phyloP scores from a whole-genome alignment of 1,140 invertebrate genomes.

The Cotesia vestalis region DNA sequence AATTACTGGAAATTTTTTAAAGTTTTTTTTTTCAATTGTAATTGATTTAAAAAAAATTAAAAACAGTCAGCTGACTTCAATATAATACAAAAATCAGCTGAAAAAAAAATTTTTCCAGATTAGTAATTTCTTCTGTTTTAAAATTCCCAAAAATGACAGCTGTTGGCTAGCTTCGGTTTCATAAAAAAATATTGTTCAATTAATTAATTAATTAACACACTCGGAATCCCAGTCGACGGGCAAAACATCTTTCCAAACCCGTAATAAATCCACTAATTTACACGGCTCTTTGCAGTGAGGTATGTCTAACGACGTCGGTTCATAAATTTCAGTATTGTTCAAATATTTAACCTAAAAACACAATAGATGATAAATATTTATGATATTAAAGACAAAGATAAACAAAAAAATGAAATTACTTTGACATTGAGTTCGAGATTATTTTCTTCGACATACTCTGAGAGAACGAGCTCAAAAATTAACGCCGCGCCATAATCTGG shows the following conservation, averaged over 20 bases:
- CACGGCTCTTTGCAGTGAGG: conserved; percentile 65
- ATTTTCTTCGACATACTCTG: conserved; percentile 52
- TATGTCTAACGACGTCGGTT: conserved; percentile 53
- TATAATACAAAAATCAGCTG: too few relatives aligned
- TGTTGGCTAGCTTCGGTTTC: neutral
- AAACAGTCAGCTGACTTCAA: too few relatives aligned
- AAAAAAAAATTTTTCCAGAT: too few relatives aligned
- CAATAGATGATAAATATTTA: conserved; percentile 23
- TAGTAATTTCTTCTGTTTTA: too few relatives aligned
- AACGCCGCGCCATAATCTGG: conserved; percentile 77
- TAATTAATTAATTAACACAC: conserved; percentile 21
- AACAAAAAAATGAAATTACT: conserved; percentile 47
- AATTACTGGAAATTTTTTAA: too few relatives aligned
- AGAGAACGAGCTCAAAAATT: conserved; percentile 71
- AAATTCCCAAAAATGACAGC: neutral
- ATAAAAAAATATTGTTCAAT: neutral
- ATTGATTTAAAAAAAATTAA: too few relatives aligned
- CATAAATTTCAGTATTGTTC: conserved; percentile 46
- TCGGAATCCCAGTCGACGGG: conserved; percentile 35
- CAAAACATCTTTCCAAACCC: conserved; percentile 25
- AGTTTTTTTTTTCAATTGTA: too few relatives aligned
- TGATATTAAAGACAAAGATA: conserved; percentile 15
- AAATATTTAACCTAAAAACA: conserved; percentile 46
- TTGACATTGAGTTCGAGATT: conserved; percentile 63
- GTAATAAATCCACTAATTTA: conserved; percentile 28